Evolutionary conservation across 2,113 vertebrate species (phyloP).

Genomic region (Pungitius pungitius): DNA sequence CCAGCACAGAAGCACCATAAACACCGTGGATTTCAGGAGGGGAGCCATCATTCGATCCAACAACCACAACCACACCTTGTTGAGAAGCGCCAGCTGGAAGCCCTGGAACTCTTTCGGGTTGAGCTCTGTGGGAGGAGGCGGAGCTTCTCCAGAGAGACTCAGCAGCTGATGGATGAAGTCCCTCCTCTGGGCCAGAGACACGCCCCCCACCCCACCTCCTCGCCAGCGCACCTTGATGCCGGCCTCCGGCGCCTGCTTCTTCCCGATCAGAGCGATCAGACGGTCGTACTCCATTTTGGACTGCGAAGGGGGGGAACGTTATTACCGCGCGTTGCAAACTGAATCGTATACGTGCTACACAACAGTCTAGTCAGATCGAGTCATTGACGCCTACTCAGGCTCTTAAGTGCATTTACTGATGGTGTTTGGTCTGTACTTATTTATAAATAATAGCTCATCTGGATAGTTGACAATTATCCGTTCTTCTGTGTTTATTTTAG

Average conservation of each 20-base stretch:
- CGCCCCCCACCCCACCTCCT: conserved; percentile 68
- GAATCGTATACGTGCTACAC: no score
- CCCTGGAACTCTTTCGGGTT: conserved; percentile 95
- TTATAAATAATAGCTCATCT: no score
- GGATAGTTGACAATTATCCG: no score
- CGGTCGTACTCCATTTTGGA: conserved; percentile 96
- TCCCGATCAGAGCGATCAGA: conserved; percentile 91
- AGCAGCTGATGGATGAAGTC: conserved; percentile 93
- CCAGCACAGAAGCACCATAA: background rate
- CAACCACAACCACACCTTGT: conserved; percentile 78
- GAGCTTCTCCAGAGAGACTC: conserved; percentile 88
- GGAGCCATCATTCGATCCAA: no score
- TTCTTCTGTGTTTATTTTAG: no score
- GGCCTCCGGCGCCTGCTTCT: conserved; percentile 86
- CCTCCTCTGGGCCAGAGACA: conserved; percentile 88
- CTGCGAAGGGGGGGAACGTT: conserved; percentile 72
- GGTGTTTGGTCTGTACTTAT: no score
- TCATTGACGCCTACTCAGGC: no score
- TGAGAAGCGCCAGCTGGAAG: conserved; percentile 92
- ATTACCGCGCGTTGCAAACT: no score
- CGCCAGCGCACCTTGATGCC: conserved; percentile 93
- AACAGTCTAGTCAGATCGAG: no score
- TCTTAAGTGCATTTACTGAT: no score
- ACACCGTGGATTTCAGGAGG: no score
- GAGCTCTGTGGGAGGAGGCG: conserved; percentile 84